phyloP scores from a whole-genome alignment of 1,140 invertebrate genomes.

The Theocolax elegans region DNA sequence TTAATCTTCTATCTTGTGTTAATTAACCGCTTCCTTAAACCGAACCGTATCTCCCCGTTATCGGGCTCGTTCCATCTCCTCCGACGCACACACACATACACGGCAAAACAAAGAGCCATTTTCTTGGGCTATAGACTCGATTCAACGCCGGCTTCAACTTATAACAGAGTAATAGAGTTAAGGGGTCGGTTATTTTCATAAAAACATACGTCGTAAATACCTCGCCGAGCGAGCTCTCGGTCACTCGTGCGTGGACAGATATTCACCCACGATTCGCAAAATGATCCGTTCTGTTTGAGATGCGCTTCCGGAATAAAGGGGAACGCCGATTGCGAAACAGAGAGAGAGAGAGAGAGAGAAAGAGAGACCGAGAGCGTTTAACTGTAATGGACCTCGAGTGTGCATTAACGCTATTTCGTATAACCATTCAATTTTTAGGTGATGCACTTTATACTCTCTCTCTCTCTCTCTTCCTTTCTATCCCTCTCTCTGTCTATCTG shows the following conservation, averaged over 20 bases:
- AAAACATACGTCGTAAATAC: conserved; percentile 38
- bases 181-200: conserved; percentile 43
- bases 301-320: conserved; percentile 24
- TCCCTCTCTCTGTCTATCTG: too few species aligned
- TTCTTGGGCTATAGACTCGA: conserved; percentile 37
- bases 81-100: conserved; percentile 22
- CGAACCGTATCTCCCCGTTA: conserved; percentile 56
- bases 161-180: not conserved
- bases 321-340: not conserved
- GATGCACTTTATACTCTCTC: too few species aligned
- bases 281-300: conserved; percentile 45
- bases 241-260: too few species aligned
- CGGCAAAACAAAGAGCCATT: conserved; percentile 53
- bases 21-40: conserved; percentile 66
- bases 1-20: conserved; percentile 54
- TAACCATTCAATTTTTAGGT: too few species aligned
- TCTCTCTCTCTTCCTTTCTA: too few species aligned
- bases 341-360: not conserved
- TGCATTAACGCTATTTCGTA: too few species aligned
- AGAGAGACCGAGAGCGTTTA: not conserved
- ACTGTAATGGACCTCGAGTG: conserved; percentile 23
- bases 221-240: too few species aligned
- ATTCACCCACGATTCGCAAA: conserved; percentile 38
- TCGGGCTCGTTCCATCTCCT: conserved; percentile 46
- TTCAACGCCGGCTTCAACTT: not conserved